phyloP scores from a whole-genome alignment of 2,113 vertebrate genomes.

The Todiramphus saurophagus region DNA sequence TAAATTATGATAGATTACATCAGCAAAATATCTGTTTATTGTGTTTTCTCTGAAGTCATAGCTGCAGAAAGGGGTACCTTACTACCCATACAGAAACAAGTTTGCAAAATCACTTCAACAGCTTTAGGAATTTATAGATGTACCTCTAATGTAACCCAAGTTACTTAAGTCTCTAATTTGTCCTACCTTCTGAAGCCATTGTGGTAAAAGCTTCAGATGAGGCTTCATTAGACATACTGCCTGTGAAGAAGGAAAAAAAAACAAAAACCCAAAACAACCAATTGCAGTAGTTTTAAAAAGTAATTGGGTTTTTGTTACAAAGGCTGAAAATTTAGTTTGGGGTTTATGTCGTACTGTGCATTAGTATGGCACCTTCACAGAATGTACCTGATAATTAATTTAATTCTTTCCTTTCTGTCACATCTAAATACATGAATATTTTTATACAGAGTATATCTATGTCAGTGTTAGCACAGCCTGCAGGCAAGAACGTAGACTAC shows the following conservation, averaged over 20 bases:
- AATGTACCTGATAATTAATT: not conserved
- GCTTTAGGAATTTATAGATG: not conserved
- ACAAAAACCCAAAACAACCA: not conserved
- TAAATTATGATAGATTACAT: constrained; percentile 18
- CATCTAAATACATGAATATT: not conserved
- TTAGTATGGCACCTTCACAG: not conserved
- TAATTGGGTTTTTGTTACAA: not conserved
- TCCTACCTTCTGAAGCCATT: not conserved
- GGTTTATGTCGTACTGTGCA: not conserved
- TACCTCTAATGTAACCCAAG: not conserved
- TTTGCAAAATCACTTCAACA: not conserved
- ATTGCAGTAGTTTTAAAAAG: not conserved
- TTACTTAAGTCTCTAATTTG: not conserved
- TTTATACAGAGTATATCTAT: not conserved
- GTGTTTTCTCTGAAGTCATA: not conserved
- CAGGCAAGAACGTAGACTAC: not conserved
- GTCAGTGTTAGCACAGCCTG: not conserved
- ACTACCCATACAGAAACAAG: not conserved
- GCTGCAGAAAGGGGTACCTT: not conserved
- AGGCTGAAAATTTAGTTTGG: not conserved
- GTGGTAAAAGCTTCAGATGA: not conserved
- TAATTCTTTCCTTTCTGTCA: not conserved
- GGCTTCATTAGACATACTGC: not conserved
- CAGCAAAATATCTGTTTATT: not conserved
- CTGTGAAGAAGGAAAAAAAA: not conserved